Conservation (phyloP, 2,113 vertebrate genomes). For the Corythaeola cristata region DNA sequence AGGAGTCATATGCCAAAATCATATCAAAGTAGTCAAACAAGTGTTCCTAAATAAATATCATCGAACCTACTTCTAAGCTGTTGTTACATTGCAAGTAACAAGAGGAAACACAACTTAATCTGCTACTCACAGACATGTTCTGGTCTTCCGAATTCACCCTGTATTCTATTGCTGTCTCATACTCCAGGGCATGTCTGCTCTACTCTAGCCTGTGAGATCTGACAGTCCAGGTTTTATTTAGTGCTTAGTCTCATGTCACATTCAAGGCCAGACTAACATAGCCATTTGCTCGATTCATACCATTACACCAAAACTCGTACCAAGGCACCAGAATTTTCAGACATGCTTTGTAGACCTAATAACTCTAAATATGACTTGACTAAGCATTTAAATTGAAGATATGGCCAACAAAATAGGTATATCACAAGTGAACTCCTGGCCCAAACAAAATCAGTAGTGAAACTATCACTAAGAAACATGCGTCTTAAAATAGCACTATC, state of each 20-base stretch:
- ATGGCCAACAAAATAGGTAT: neutral
- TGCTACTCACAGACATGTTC: neutral
- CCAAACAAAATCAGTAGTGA: neutral
- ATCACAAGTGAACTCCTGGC: neutral
- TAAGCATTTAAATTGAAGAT: neutral
- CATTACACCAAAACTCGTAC: neutral
- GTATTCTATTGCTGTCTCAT: neutral
- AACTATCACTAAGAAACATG: neutral
- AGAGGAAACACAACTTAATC: neutral
- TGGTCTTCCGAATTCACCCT: neutral
- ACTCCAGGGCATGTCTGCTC: neutral
- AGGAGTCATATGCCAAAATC: neutral
- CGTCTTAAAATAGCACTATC: accelerated
- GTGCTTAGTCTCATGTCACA: neutral
- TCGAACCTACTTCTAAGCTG: neutral
- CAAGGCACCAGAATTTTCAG: neutral
- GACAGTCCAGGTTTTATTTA: neutral
- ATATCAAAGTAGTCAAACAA: neutral
- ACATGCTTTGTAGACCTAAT: neutral
- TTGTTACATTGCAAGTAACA: neutral
- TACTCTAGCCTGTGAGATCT: neutral
- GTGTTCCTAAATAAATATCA: neutral
- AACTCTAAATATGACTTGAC: neutral
- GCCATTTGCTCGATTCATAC: neutral
- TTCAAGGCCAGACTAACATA: neutral